Base-by-base conservation (phyloP, 2,113 vertebrate species). In the Pelecanoides urinatrix region DNA sequence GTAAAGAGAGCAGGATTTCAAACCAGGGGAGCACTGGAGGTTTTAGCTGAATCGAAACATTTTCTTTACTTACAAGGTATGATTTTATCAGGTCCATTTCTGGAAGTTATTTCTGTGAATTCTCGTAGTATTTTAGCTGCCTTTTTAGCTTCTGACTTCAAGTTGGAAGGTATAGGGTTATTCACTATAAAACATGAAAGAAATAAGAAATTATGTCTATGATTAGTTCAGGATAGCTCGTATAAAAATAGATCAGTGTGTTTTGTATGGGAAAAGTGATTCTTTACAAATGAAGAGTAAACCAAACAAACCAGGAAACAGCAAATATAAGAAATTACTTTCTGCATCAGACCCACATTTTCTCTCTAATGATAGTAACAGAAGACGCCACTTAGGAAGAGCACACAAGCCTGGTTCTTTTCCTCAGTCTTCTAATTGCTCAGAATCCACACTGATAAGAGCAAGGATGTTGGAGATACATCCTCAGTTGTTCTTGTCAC, bases 141-240 rank as follows among this genome's bases (percentile, higher is more conserved):
- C 81, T 99, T 99, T 98, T 99, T 99, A 34, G 99, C 98, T 98
- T 99, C 99, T 9, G 99, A 99, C 94, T 98, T 99, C 91, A 99
- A 82, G 88, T 99, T 99, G 73, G 99, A 98, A 66, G 99, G 99
- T 96, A 99, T 99, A 38, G 99, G 99, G 83, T 99, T 99, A 97
- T 98, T 99, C 99, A 99, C 99, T 99, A 95, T 62, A 97, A 97
- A 79, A 94, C 34, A 91, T 34, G 26, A 74, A 97, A 91, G 45
- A 84, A 56, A 72, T 55, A 59, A 65, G 20, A 78, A 72, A 85
- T 75, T 9, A 2, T 32, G 52, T 9, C 23, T 76, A 74, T 8
- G 10, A 40, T 77, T 30, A 68, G 15, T 25, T 88, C 29, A 47
- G n/a, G 20, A 67, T 27, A 81, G 11, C 19, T 84, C 17, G 71